Conservation (phyloP, 2,797 vertebrate genomes). For the Typhlichthys subterraneus region DNA sequence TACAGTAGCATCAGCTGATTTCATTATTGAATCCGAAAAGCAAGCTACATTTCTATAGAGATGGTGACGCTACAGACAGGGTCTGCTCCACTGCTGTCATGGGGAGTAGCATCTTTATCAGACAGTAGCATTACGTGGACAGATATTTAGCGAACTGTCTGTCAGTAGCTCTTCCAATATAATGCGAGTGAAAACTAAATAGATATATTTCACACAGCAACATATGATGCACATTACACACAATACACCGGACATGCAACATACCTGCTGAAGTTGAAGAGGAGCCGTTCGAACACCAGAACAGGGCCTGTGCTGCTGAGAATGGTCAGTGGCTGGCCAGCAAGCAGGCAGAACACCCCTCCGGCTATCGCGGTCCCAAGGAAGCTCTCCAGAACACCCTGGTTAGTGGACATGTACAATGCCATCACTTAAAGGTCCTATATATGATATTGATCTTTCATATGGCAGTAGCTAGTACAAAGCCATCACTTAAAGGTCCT, state of each 20-base stretch:
- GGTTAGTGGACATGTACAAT: neutral
- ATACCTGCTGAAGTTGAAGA: slow-evolving; percentile 98
- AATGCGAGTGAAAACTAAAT: no score
- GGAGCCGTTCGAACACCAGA: slow-evolving; percentile 94
- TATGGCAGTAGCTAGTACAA: neutral
- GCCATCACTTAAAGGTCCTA: neutral
- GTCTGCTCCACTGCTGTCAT: no score
- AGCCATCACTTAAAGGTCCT: neutral
- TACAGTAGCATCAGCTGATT: no score
- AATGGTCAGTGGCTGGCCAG: slow-evolving; percentile 94
- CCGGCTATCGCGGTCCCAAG: slow-evolving; percentile 92
- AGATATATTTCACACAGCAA: no score
- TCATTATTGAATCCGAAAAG: no score
- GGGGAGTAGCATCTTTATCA: no score
- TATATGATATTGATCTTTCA: neutral
- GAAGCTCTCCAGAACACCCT: slow-evolving; percentile 97
- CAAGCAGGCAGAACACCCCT: slow-evolving; percentile 90
- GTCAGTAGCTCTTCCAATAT: no score
- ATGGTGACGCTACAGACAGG: no score
- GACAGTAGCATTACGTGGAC: no score
- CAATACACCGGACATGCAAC: slow-evolving; percentile 13
- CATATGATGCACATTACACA: neutral
- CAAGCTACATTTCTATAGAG: no score
- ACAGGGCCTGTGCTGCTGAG: slow-evolving; percentile 97
- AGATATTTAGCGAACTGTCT: no score